Percentiles rank a stretch among this genome's conserved stretches.
phyloP scores from a whole-genome alignment of 2,113 vertebrate genomes.

The Vimba vimba region DNA sequence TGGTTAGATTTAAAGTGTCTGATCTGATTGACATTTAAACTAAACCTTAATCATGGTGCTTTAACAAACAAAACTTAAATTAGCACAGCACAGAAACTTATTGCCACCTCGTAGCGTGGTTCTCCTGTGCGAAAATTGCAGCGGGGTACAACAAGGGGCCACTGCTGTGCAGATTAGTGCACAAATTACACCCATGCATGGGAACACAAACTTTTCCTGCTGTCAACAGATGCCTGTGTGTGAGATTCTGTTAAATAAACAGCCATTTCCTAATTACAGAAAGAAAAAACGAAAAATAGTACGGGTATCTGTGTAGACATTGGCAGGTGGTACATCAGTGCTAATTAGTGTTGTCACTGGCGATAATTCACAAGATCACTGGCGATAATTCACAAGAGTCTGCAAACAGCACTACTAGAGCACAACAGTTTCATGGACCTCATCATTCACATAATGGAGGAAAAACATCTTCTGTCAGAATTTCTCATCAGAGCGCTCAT shows the following conservation, averaged over 20 bases:
- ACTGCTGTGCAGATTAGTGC: constrained; percentile 41
- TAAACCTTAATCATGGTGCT: not conserved
- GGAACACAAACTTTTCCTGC: constrained; percentile 27
- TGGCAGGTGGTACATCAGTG: constrained; percentile 36
- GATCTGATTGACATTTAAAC: constrained; percentile 5
- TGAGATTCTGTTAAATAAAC: constrained; percentile 45
- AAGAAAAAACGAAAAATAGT: constrained; percentile 16
- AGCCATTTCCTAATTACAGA: constrained; percentile 49
- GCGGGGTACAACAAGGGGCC: not conserved
- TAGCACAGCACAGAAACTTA: not conserved
- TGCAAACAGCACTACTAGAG: constrained; percentile 13
- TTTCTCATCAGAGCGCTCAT: not conserved
- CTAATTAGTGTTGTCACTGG: constrained; percentile 54
- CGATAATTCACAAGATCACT: constrained; percentile 15
- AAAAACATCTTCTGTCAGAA: constrained; percentile 15
- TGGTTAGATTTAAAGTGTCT: not conserved
- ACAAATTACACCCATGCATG: constrained; percentile 17
- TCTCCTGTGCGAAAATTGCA: constrained; percentile 2
- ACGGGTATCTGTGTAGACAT: constrained; percentile 26
- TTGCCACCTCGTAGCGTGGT: not conserved
- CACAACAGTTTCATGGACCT: not conserved
- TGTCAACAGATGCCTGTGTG: constrained; percentile 48
- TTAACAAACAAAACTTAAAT: not conserved
- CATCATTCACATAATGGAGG: not conserved
- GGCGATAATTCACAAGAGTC: constrained; percentile 15